Base-by-base conservation (phyloP, 2,888 invertebrate species). In the Leptopilina drosophilae region DNA sequence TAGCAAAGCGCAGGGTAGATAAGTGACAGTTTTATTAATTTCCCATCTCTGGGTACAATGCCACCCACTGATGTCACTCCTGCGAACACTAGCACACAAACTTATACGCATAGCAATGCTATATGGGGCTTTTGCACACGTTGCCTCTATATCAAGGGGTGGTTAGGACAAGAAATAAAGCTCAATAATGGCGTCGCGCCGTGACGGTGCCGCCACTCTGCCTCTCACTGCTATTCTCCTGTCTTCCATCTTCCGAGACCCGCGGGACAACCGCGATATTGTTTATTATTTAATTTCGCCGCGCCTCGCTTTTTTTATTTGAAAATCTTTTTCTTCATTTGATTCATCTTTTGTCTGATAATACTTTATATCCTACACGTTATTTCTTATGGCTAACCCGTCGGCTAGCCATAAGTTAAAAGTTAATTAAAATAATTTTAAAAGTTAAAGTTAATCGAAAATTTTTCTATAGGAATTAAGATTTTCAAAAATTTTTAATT, bases 11-110 rank as follows among this genome's bases (percentile, higher is more conserved):
- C 78, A 26, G 82, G 92, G 91, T 33, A 93, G 93, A 94, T 93
- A 94, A 94, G 94, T 95, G 95, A 95, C 95, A 94, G 94, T 94
- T 95, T 95, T 95, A 95, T 95, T 95, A 95, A 95, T 95, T 95
- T 94, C 93, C 93, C 93, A 93, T 93, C 93, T 92, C 92, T 88
- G 88, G 88, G 86, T 85, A 80, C 83, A 82, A 81, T 80, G 80
- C 83, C 82, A 81, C 79, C 84, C 82, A 81, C 80, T 81, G 66
- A 81, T 85, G 82, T 85, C 83, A 81, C 83, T 81, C 79, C 79
- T 80, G 64, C 80, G 78, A 64, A 78, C 15, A 46, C 76, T 15
- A 67, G 67, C 77, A 53, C 79, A 64, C 77, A 78, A 76, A 77
- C 67, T 75, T 78, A 79, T 77, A 66, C 79, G 81, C 80, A 78